Evolutionary conservation across 1,140 invertebrate species (phyloP).

Genomic region (Bradynema listronoti): DNA sequence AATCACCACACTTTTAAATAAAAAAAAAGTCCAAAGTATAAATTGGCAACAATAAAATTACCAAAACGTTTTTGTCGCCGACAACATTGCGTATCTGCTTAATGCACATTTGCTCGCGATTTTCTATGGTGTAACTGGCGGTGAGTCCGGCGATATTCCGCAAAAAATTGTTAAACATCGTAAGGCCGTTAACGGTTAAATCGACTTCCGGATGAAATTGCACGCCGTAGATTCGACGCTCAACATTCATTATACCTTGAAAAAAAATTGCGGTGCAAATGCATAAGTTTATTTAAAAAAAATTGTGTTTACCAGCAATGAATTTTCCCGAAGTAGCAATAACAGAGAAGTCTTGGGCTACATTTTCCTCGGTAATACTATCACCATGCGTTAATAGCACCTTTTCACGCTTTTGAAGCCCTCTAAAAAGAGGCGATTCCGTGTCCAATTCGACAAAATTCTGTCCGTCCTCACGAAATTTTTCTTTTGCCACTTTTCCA

Average conservation of each 20-base stretch:
- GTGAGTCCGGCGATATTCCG: conserved; percentile 79
- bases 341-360: conserved; percentile 48
- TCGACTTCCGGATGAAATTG: conserved; percentile 94
- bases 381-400: conserved; percentile 95
- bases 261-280: not conserved
- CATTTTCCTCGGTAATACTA: conserved; percentile 77
- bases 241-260: conserved; percentile 79
- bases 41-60: conserved; percentile 58
- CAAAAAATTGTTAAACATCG: conserved; percentile 88
- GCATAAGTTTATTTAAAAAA: not conserved
- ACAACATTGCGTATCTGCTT: conserved; percentile 84
- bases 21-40: not conserved
- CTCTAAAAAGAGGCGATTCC: conserved; percentile 71
- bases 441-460: conserved; percentile 80
- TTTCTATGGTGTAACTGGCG: conserved; percentile 79
- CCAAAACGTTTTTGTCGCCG: conserved; percentile 83
- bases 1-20: not conserved
- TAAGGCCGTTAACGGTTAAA: conserved; percentile 79
- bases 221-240: conserved; percentile 82
- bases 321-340: conserved; percentile 34
- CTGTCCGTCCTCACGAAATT: conserved; percentile 87
- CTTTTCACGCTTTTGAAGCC: conserved; percentile 74
- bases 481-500: conserved; percentile 78
- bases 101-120: conserved; percentile 81
- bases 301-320: conserved; percentile 17